Conservation (phyloP, 2,113 vertebrate species). For the Siphamia tubifer region DNA sequence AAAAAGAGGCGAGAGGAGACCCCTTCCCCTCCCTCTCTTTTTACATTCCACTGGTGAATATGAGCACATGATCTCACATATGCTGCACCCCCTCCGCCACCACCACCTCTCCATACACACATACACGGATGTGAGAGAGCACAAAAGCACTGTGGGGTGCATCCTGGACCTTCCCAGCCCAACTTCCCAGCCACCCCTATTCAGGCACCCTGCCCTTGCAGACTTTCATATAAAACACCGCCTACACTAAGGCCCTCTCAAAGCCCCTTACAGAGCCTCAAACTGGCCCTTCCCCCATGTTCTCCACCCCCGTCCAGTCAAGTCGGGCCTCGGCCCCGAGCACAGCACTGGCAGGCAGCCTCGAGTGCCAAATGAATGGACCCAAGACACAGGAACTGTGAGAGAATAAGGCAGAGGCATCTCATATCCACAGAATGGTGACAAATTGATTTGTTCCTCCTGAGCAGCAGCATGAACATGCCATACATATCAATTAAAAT, state of each 20-base stretch:
- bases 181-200: conserved; percentile 76
- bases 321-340: conserved; percentile 64
- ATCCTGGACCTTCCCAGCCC: conserved; percentile 75
- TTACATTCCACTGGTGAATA: conserved; percentile 79
- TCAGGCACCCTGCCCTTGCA: conserved; percentile 69
- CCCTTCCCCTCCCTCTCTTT: conserved; percentile 44
- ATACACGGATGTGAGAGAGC: conserved; percentile 57
- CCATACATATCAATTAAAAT: conserved; percentile 65
- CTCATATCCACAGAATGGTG: conserved; percentile 58
- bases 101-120: conserved; percentile 12
- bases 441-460: conserved; percentile 71
- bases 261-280: conserved; percentile 73
- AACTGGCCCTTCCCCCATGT: conserved; percentile 28
- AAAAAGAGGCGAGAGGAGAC: conserved; percentile 22
- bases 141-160: conserved; percentile 78
- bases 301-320: conserved; percentile 66
- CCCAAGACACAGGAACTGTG: conserved; percentile 56
- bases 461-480: conserved; percentile 45
- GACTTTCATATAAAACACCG: conserved; percentile 73
- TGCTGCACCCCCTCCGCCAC: conserved; percentile 42
- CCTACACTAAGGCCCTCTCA: conserved; percentile 74
- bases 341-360: conserved; percentile 66
- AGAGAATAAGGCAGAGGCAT: conserved; percentile 48
- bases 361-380: conserved; percentile 52
- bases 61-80: conserved; percentile 80